Percentiles rank a stretch among this genome's conserved stretches.
Conservation (phyloP, 1,140 invertebrate species). For the Euschistus heros region DNA sequence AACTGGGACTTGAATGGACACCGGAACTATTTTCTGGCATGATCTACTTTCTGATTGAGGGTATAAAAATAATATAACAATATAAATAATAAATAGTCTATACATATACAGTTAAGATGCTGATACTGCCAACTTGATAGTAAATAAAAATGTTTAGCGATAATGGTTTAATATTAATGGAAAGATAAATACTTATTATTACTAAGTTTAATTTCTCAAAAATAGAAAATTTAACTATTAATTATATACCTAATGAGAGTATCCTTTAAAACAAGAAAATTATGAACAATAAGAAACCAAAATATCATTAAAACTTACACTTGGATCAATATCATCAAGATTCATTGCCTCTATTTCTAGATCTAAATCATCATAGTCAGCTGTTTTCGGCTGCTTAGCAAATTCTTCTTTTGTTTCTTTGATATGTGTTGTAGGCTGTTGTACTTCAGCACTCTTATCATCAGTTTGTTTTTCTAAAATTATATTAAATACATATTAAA, state of each 20-base stretch:
- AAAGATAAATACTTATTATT: background rate
- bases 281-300: background rate
- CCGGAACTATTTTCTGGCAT: too few relatives aligned
- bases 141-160: background rate
- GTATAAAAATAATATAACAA: too few relatives aligned
- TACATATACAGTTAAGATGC: background rate
- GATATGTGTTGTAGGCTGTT: background rate
- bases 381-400: background rate
- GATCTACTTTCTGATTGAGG: too few relatives aligned
- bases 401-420: background rate
- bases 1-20: too few relatives aligned
- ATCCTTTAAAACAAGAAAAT: too few relatives aligned
- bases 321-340: constrained; percentile 33
- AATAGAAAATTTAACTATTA: background rate
- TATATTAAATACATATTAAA: too few relatives aligned
- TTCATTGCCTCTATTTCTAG: constrained; percentile 39
- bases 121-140: background rate
- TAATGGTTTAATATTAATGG: background rate
- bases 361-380: constrained; percentile 39
- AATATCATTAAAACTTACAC: constrained; percentile 22
- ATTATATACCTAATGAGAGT: background rate
- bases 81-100: too few relatives aligned
- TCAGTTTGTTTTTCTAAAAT: background rate
- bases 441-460: background rate
- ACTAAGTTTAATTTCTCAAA: background rate